These are phyloP conservation scores for Agrenia bidenticulata DNA, from an alignment of 2,888 invertebrate genomes.

Conservation along the genomic window DNA sequence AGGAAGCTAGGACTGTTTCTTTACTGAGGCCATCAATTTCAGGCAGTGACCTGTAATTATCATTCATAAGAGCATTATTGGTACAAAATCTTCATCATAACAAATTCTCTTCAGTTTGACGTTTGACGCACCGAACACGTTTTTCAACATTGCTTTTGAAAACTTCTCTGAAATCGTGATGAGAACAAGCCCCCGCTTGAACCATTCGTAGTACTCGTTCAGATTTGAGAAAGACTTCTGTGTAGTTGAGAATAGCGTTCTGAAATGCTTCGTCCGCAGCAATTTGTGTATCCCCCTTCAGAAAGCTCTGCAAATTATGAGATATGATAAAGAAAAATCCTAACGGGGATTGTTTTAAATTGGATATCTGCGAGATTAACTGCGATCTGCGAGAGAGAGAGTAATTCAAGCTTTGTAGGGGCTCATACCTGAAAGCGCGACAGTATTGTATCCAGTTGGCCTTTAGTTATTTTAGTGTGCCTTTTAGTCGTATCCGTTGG, in stretches of 20 bases:
- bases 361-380: too few relatives aligned
- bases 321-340: too few relatives aligned
- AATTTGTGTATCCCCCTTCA: constrained; percentile 98
- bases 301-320: constrained; percentile 81
- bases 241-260: constrained; percentile 95
- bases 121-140: constrained; percentile 75
- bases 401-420: not conserved
- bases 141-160: constrained; percentile 98
- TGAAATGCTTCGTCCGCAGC: constrained; percentile 98
- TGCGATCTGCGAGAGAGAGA: too few relatives aligned
- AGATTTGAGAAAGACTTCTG: constrained; percentile 93
- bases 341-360: too few relatives aligned
- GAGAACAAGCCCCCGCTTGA: constrained; percentile 95
- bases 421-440: constrained; percentile 82
- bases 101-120: too few relatives aligned
- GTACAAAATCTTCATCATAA: not conserved
- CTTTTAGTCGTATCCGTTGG: constrained; percentile 96
- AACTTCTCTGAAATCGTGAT: constrained; percentile 98
- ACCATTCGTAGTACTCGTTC: constrained; percentile 97
- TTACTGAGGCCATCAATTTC: constrained; percentile 99
- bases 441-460: constrained; percentile 90
- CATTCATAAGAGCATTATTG: not conserved
- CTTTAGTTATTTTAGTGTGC: constrained; percentile 93
- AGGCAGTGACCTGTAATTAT: constrained; percentile 79
- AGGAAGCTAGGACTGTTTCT: constrained; percentile 96